Conservation (phyloP, 1,140 invertebrate genomes). For the Planococcus citri region DNA sequence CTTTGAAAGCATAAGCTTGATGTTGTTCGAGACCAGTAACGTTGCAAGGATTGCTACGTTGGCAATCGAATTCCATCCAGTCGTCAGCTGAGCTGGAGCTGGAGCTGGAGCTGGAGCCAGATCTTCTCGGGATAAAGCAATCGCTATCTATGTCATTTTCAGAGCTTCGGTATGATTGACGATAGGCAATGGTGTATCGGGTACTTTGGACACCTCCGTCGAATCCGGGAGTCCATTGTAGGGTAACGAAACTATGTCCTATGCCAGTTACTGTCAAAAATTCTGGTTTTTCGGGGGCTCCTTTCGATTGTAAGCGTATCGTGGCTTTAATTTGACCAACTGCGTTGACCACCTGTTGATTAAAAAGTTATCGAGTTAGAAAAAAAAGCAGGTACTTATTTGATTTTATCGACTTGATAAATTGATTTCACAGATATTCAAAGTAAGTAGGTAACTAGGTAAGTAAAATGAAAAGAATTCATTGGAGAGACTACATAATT, state of each 20-base stretch:
- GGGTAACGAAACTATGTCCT: conserved; percentile 58
- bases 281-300: conserved; percentile 66
- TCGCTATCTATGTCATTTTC: conserved; percentile 31
- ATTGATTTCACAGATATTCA: no score
- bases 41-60: conserved; percentile 72
- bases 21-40: conserved; percentile 70
- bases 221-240: conserved; percentile 76
- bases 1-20: conserved; percentile 66
- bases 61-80: conserved; percentile 71
- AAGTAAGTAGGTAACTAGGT: no score
- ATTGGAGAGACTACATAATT: no score
- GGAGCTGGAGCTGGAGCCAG: conserved; percentile 41
- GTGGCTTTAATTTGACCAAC: conserved; percentile 60
- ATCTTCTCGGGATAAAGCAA: conserved; percentile 38
- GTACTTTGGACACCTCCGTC: conserved; percentile 74
- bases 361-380: no score
- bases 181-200: conserved; percentile 69
- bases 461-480: no score
- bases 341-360: conserved; percentile 40
- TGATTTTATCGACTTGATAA: no score
- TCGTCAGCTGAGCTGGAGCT: conserved; percentile 39
- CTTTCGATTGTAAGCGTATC: conserved; percentile 68
- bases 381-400: no score
- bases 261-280: conserved; percentile 52
- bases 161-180: conserved; percentile 38